Percentiles rank a stretch among this genome's conserved stretches.
These are phyloP conservation scores for Rhodeus uyekii DNA, from an alignment of 2,797 vertebrate genomes.

Conservation along the genomic window DNA sequence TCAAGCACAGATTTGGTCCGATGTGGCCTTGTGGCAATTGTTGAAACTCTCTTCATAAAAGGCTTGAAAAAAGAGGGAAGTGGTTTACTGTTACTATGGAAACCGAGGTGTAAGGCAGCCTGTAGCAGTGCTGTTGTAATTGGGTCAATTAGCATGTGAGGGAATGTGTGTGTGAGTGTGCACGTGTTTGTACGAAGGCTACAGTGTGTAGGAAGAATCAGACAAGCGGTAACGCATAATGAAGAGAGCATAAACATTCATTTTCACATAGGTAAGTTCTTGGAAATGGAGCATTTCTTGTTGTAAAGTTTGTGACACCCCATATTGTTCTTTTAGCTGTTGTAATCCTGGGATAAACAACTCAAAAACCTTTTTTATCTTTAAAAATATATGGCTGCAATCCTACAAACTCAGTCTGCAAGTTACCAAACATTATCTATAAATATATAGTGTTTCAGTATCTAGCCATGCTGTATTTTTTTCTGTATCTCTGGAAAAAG, in stretches of 20 bases:
- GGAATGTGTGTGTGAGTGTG: conserved; percentile 38
- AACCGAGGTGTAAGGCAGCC: conserved; percentile 57
- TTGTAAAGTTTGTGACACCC: not conserved
- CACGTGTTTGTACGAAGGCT: conserved; percentile 16
- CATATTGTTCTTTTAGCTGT: not conserved
- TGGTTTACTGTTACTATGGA: conserved; percentile 63
- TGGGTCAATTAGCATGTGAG: conserved; percentile 51
- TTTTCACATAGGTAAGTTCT: not conserved
- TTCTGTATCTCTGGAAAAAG: not conserved
- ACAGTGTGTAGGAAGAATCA: conserved; percentile 35
- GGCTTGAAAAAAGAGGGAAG: conserved; percentile 40
- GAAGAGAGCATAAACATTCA: conserved; percentile 27
- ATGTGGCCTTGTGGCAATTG: conserved; percentile 41
- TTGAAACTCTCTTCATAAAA: conserved; percentile 52
- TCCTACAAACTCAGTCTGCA: not conserved
- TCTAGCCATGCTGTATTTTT: not conserved
- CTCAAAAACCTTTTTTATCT: not conserved
- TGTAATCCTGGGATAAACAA: not conserved
- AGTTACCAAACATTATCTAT: conserved; percentile 1
- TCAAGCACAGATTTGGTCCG: not conserved
- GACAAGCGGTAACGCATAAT: conserved; percentile 28
- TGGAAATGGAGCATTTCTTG: not conserved
- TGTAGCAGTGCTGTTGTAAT: conserved; percentile 50
- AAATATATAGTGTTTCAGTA: not conserved
- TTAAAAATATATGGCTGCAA: not conserved